Base-by-base conservation (phyloP, 2,113 vertebrate genomes). In the Sardina pilchardus region DNA sequence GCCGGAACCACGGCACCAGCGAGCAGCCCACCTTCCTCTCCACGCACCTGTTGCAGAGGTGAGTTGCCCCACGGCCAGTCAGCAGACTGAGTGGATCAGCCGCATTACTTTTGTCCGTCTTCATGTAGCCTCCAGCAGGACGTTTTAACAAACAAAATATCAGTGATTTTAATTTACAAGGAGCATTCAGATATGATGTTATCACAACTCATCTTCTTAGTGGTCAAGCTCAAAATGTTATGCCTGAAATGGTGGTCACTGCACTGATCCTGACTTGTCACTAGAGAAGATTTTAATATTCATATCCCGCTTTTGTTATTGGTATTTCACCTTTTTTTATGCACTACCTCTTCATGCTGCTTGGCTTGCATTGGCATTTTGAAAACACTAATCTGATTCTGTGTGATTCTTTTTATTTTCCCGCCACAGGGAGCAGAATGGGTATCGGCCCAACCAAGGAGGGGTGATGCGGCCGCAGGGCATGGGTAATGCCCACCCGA, bases 21-120 rank as follows among this genome's bases (percentile, higher is more conserved):
- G 97, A 99, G 42, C 96, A 96, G 0, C 96, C 96, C 81, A 96
- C 96, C 81, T 99, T 97, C 93, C 94, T 98, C 34, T 99, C 98
- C 19, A 99, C 97, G 39, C 98, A 99, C 90, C 95, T 99, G 84
- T 96, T 99, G 85, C 98, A 98, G 90, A 97, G 98, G 98, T 99
- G 87, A 91, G 88, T 26, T 1, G 7, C 3, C 3, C 6, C 12
- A 36, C 2, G 30, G 30, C 12, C 16, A 34, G 9, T 34, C 34
- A 17, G 3, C 16, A 36, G 26, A 78, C 30, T n/a, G 14, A 78
- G 30, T 24, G 59, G 4, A 14, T 16, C 36, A 39, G 34, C 71
- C 4, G 34, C 12, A 24, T 0, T 59, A 5, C 21, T 21, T 24
- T 59, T 59, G 19, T 50, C 12, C 0, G 48, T 24, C 53, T 24